Conservation (phyloP, 2,888 invertebrate genomes). For the Andrena praecox region DNA sequence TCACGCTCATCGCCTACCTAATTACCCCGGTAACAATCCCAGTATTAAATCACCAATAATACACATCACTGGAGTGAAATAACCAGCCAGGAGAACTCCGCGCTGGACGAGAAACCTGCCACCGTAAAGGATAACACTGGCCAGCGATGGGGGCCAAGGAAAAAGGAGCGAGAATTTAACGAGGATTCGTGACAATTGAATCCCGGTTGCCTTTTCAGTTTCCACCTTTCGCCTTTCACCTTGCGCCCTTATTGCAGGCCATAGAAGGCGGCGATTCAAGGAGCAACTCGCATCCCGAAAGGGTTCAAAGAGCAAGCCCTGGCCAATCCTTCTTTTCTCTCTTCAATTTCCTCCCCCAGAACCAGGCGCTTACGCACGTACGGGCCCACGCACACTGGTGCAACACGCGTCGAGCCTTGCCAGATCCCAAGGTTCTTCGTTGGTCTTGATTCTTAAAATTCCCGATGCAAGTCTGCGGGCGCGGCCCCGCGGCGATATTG, state of each 20-base stretch:
- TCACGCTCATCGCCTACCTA: neutral
- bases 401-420: conserved; percentile 11
- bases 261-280: conserved; percentile 35
- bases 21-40: neutral
- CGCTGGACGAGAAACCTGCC: neutral
- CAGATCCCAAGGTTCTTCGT: conserved; percentile 3
- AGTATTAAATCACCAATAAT: neutral
- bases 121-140: conserved; percentile 7
- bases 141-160: neutral
- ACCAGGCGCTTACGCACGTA: conserved; percentile 41
- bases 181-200: conserved; percentile 52
- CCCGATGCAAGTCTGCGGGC: conserved; percentile 61
- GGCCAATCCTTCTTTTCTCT: conserved; percentile 57
- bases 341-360: conserved; percentile 42
- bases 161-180: conserved; percentile 37
- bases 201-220: conserved; percentile 46
- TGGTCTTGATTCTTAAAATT: conserved; percentile 72
- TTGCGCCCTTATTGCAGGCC: conserved; percentile 32
- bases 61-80: neutral
- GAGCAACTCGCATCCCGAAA: conserved; percentile 55
- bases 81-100: neutral
- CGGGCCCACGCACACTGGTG: conserved; percentile 16
- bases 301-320: conserved; percentile 59
- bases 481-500: conserved; percentile 64
- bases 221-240: conserved; percentile 45